Evolutionary conservation across 2,113 vertebrate species (phyloP), one percentile per base, ranked within the genome.

Genomic region (Rutilus rutilus): DNA sequence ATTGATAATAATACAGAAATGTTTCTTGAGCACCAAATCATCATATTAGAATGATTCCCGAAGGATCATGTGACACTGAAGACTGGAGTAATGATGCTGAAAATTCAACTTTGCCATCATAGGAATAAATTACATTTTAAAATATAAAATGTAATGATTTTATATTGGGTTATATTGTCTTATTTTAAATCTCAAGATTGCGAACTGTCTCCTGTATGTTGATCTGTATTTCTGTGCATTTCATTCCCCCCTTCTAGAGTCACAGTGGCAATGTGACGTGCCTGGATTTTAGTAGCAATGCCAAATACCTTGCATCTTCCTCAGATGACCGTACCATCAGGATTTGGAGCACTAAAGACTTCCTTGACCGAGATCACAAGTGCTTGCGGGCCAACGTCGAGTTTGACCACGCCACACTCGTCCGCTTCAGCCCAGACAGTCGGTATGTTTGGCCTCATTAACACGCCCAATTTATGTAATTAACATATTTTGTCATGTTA

Each of bases 331-430:
- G 97, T 62, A 98, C 97, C 0, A 92, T 99, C 47, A 94, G 97
- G 23, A 95, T 99, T 88, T 99, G 98, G 98, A 98, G 96, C 94
- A 98, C 97, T 82, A 98, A 97, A 75, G 97, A 99, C 90, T 97
- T 99, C 85, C 85, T 95, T 77, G 96, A 96, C 0, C 94, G 96
- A 0, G 97, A 99, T 60, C 98, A 99, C 84, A 97, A 95, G 75
- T 97, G 95, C 74, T 91, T 97, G 91, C 91, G 97, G 0, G 97
- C 96, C 88, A 98, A 97, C 0, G 92, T 99, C 69, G 97, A 96
- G 62, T 93, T 98, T 88, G 98, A 99, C 90, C 96, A 97, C 0
- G 97, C 97, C 42, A 96, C 94, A 0, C 87, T 97, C 2, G 96
- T 99, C 79, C 93, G 98, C 85, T 96, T 99, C 93, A 98, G 97